These are phyloP conservation scores for Heliothis peltigera DNA, from an alignment of 2,888 invertebrate genomes.

Conservation along the genomic window DNA sequence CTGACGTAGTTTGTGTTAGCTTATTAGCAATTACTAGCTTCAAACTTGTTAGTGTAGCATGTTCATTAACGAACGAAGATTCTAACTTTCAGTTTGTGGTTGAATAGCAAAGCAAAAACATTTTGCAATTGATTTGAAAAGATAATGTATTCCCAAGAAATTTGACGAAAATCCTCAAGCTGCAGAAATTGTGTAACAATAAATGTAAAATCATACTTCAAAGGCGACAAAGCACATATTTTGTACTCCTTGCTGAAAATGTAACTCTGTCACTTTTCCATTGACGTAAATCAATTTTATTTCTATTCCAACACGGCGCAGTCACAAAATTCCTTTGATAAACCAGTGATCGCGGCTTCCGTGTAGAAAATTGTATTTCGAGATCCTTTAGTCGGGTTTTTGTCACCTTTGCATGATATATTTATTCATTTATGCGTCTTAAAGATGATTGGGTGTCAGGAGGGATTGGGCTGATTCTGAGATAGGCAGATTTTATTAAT, in stretches of 20 bases:
- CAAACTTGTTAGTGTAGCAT: neutral
- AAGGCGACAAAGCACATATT: conserved; percentile 40
- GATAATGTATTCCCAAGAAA: neutral
- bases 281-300: conserved; percentile 71
- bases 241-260: conserved; percentile 38
- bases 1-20: too few species aligned
- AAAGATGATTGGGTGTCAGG: conserved; percentile 43
- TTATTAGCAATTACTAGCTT: neutral
- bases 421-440: conserved; percentile 57
- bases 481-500: too few species aligned
- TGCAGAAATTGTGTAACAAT: conserved; percentile 6
- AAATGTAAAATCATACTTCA: conserved; percentile 16
- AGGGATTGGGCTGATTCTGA: conserved; percentile 4
- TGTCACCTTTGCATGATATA: conserved; percentile 49
- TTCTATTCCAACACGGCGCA: conserved; percentile 74
- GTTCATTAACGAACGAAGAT: neutral
- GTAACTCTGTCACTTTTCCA: conserved; percentile 53
- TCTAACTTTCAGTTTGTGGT: neutral
- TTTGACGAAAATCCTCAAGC: neutral
- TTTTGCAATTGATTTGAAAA: too few species aligned
- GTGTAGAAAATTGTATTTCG: conserved; percentile 82
- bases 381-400: conserved; percentile 68
- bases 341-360: conserved; percentile 73
- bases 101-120: too few species aligned
- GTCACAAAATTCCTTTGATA: conserved; percentile 74